Evolutionary conservation across 2,113 vertebrate genomes (phyloP).

Genomic region (Gulo gulo): DNA sequence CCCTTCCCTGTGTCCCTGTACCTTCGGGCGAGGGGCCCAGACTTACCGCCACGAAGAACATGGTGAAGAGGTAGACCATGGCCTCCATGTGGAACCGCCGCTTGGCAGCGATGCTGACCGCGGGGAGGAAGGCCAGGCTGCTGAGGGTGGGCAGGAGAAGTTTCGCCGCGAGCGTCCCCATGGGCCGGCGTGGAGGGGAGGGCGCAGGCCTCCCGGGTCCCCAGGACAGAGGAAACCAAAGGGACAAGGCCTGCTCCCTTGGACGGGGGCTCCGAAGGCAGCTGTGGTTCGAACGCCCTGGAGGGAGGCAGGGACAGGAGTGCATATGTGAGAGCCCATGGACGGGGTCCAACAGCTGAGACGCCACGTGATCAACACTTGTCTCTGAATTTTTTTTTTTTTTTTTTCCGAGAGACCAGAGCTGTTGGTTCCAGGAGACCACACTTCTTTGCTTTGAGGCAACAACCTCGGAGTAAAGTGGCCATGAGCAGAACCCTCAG

Average conservation of each 20-base stretch:
- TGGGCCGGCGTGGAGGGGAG: slow-evolving; percentile 55
- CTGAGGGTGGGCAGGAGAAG: slow-evolving; percentile 95
- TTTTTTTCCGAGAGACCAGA: background rate
- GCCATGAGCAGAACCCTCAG: accelerated
- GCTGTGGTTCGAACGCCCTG: slow-evolving; percentile 86
- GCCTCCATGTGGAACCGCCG: slow-evolving; percentile 98
- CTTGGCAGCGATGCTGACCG: slow-evolving; percentile 92
- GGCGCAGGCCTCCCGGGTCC: background rate
- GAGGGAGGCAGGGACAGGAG: background rate
- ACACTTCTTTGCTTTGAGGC: background rate
- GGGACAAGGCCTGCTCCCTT: background rate
- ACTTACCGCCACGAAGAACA: slow-evolving; percentile 96
- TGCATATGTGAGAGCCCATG: slow-evolving; percentile 27
- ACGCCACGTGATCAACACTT: background rate
- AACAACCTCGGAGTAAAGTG: background rate
- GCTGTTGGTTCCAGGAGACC: background rate
- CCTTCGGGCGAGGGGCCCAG: background rate
- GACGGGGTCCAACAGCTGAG: slow-evolving; percentile 63
- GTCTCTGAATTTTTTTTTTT: background rate
- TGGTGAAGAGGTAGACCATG: slow-evolving; percentile 99
- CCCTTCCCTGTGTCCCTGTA: accelerated
- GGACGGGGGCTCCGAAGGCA: background rate
- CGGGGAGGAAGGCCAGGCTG: slow-evolving; percentile 93
- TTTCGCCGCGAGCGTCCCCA: slow-evolving; percentile 95
- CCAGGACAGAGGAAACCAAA: background rate